phyloP scores from a whole-genome alignment of 2,113 vertebrate species.

The Marcusenius ussheri region DNA sequence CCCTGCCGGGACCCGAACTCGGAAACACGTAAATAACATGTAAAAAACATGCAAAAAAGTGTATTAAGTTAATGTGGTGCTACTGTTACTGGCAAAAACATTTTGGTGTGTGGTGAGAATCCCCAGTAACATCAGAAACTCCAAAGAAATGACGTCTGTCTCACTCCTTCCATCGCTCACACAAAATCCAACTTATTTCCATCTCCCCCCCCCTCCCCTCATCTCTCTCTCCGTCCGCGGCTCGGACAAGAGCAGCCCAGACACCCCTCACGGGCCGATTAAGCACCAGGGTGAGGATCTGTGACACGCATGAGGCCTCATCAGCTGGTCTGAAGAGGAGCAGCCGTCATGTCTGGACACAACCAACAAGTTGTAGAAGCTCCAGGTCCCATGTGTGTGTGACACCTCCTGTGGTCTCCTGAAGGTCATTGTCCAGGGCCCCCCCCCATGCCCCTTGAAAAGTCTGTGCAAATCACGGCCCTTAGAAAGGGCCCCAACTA shows the following conservation, averaged over 20 bases:
- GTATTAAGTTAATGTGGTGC: not conserved
- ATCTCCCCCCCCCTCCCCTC: not conserved
- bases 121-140: not conserved
- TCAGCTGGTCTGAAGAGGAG: not conserved
- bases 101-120: not conserved
- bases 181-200: not conserved
- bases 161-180: not conserved
- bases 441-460: not conserved
- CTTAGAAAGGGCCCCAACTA: not conserved
- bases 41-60: not conserved
- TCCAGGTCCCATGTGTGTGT: not conserved
- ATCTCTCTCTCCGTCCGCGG: not conserved
- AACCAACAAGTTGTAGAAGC: not conserved
- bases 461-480: not conserved
- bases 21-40: not conserved
- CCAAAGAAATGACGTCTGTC: not conserved
- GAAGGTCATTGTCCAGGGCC: not conserved
- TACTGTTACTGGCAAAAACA: not conserved
- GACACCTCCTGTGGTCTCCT: not conserved
- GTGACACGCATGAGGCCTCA: not conserved
- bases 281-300: not conserved
- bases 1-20: not conserved
- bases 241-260: not conserved
- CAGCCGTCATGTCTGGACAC: not conserved
- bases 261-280: not conserved